Percentiles rank a stretch among this genome's conserved stretches.
phyloP scores from a whole-genome alignment of 2,888 invertebrate species.

The Chrysolina haemoptera region DNA sequence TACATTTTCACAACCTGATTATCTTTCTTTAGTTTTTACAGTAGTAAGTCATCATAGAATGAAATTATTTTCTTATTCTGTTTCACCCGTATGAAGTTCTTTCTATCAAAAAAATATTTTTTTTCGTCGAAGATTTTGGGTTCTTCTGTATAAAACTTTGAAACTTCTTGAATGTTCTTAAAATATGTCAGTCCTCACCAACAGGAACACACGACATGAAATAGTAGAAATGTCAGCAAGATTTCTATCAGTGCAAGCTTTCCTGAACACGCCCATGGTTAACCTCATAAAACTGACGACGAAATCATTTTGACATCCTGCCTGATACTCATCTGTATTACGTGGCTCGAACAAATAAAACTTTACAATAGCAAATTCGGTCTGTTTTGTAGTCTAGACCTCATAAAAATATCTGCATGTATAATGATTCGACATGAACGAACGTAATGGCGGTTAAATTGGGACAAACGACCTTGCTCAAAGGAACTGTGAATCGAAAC shows the following conservation, averaged over 20 bases:
- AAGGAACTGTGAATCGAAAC: conserved; percentile 32
- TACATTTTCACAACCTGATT: too few species aligned
- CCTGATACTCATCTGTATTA: conserved; percentile 41
- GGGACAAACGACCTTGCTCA: conserved; percentile 57
- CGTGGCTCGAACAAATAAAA: conserved; percentile 44
- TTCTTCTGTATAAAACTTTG: too few species aligned
- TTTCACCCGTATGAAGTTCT: too few species aligned
- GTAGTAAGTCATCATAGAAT: too few species aligned
- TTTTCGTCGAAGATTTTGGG: too few species aligned
- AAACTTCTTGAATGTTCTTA: too few species aligned
- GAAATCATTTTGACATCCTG: conserved; percentile 40
- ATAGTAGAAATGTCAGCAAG: neutral
- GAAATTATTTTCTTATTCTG: too few species aligned
- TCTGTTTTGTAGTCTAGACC: conserved; percentile 65
- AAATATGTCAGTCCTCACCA: neutral
- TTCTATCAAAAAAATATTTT: too few species aligned
- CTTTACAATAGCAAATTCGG: conserved; percentile 51
- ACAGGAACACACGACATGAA: neutral
- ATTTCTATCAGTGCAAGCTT: neutral
- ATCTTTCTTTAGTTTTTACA: too few species aligned
- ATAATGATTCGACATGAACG: conserved; percentile 58
- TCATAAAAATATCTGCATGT: conserved; percentile 66
- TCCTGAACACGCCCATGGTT: conserved; percentile 21
- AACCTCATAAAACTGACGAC: conserved; percentile 40
- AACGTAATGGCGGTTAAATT: conserved; percentile 52